Evolutionary conservation across 2,888 invertebrate genomes (phyloP).

Genomic region (Monoplex corrugatus): DNA sequence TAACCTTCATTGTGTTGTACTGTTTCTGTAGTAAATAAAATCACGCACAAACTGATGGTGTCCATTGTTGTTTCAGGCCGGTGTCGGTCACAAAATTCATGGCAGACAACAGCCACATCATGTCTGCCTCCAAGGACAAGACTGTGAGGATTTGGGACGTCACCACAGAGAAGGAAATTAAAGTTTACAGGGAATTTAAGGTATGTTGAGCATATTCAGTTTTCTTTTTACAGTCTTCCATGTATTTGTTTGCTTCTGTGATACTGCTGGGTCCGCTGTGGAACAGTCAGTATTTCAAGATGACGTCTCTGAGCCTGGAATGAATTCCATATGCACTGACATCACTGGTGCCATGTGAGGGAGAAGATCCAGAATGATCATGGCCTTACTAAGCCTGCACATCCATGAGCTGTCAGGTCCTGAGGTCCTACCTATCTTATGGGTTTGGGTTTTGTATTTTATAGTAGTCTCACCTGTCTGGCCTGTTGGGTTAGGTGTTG

Average conservation of each 20-base stretch:
- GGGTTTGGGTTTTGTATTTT: too few relatives aligned
- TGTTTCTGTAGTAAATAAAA: too few relatives aligned
- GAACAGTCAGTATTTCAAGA: background rate
- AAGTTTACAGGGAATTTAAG: conserved; percentile 81
- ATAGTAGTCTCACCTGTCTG: too few relatives aligned
- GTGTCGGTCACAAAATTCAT: conserved; percentile 92
- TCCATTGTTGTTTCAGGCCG: conserved; percentile 77
- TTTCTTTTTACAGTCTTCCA: background rate
- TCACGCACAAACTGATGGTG: too few relatives aligned
- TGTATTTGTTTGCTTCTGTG: background rate
- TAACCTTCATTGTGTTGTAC: too few relatives aligned
- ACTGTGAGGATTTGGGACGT: conserved; percentile 95
- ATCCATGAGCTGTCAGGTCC: too few relatives aligned
- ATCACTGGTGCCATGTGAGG: background rate
- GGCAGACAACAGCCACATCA: conserved; percentile 88
- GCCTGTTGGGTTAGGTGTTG: too few relatives aligned
- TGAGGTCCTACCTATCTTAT: too few relatives aligned
- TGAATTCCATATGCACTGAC: background rate
- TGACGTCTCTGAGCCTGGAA: background rate
- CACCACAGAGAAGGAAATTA: conserved; percentile 89
- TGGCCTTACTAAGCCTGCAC: too few relatives aligned
- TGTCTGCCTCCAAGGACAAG: conserved; percentile 96
- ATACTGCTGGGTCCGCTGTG: background rate
- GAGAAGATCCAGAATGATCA: too few relatives aligned
- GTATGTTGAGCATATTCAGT: conserved; percentile 72